These are phyloP conservation scores for Ceratina japonica DNA, from an alignment of 1,140 invertebrate genomes.

Conservation along the genomic window DNA sequence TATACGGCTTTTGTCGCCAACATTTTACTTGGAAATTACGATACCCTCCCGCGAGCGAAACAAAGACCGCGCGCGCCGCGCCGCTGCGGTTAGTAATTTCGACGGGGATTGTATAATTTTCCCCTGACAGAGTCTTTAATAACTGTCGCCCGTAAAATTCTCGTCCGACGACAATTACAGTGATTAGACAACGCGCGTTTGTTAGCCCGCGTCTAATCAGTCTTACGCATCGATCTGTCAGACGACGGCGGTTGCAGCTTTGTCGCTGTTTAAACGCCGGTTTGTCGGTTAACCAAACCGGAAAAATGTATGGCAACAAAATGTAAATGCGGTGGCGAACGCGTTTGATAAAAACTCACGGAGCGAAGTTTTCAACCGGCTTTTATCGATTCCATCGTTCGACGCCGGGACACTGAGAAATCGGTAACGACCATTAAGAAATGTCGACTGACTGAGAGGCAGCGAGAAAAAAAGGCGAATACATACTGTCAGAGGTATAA, in stretches of 20 bases:
- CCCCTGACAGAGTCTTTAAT: neutral
- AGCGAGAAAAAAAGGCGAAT: constrained; percentile 3
- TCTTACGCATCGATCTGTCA: neutral
- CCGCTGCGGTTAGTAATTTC: neutral
- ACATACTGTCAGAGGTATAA: neutral
- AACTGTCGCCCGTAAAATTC: no score
- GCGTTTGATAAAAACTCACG: no score
- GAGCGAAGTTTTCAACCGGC: neutral
- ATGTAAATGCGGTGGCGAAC: no score
- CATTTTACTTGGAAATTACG: constrained; percentile 68
- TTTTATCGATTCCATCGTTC: constrained; percentile 13
- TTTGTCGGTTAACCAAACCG: no score
- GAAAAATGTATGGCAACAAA: no score
- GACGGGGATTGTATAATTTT: neutral
- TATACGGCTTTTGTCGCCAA: constrained; percentile 65
- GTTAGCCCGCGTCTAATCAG: neutral
- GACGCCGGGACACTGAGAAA: constrained; percentile 24
- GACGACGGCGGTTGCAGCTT: no score
- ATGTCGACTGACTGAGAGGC: neutral
- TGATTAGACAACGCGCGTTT: no score
- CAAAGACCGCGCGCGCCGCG: constrained; percentile 37
- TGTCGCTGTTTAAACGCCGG: no score
- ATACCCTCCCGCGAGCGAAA: constrained; percentile 27
- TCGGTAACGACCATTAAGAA: constrained; percentile 57
- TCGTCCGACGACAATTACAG: no score